Evolutionary conservation across 1,140 invertebrate genomes (phyloP).

Genomic region (Venustaconcha ellipsiformis): DNA sequence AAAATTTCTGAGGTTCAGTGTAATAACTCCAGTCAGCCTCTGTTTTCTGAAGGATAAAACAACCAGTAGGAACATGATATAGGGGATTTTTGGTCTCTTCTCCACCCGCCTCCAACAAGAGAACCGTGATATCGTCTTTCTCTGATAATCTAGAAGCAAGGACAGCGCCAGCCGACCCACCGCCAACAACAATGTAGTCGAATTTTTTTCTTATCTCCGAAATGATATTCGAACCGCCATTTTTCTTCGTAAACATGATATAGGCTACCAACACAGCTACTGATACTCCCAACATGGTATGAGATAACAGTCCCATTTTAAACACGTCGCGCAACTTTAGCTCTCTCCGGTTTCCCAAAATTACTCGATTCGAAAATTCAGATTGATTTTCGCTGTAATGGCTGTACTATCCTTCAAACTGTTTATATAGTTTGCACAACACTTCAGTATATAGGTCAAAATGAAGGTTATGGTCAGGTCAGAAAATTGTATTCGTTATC

Average conservation of each 20-base stretch:
- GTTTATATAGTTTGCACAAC: too few relatives aligned
- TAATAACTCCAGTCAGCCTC: conserved; percentile 90
- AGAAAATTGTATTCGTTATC: too few relatives aligned
- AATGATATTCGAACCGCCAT: neutral
- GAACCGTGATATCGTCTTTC: conserved; percentile 77
- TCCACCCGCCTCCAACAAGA: conserved; percentile 89
- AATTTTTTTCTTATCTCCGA: neutral
- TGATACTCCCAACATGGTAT: too few relatives aligned
- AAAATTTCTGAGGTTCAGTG: conserved; percentile 85
- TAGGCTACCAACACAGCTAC: too few relatives aligned
- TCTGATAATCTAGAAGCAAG: conserved; percentile 91
- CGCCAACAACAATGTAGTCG: conserved; percentile 72
- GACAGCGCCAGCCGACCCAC: conserved; percentile 93
- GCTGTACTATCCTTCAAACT: too few relatives aligned
- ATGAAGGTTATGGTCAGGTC: too few relatives aligned
- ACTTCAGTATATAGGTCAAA: too few relatives aligned
- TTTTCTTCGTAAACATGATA: conserved; percentile 59
- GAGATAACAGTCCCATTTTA: too few relatives aligned
- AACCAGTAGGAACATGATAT: conserved; percentile 37
- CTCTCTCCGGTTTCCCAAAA: too few relatives aligned
- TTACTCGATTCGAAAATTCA: too few relatives aligned
- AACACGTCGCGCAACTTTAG: too few relatives aligned
- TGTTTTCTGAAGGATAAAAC: conserved; percentile 10
- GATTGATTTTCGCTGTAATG: too few relatives aligned
- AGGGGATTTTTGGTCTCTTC: conserved; percentile 92